A percentile compares a stretch with the other conserved stretches of the same genome.
Evolutionary conservation across 2,797 vertebrate genomes (phyloP).

Genomic region (Gorsachius magnificus): DNA sequence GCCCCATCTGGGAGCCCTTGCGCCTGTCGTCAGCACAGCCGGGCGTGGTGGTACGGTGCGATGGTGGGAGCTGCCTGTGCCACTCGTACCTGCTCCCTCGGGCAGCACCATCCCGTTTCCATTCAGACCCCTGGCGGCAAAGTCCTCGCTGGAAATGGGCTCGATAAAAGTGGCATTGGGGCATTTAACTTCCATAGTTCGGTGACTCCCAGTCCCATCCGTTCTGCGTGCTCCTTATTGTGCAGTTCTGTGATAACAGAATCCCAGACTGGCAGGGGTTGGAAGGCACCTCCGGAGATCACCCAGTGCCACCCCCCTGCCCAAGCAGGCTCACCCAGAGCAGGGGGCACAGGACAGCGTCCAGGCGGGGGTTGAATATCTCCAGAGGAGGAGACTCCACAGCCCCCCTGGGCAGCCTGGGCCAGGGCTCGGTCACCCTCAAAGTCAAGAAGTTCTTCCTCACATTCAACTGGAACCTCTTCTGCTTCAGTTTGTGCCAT

Average conservation of each 20-base stretch:
- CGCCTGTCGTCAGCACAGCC: accelerated
- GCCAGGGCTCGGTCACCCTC: too few relatives aligned
- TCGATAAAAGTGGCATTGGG: neutral
- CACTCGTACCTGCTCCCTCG: neutral
- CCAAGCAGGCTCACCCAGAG: too few relatives aligned
- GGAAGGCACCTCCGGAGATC: too few relatives aligned
- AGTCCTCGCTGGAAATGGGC: neutral
- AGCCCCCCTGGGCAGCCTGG: too few relatives aligned
- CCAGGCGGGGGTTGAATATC: too few relatives aligned
- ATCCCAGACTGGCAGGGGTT: too few relatives aligned
- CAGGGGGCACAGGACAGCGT: too few relatives aligned
- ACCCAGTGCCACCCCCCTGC: too few relatives aligned
- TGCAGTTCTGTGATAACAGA: neutral
- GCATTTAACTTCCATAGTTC: neutral
- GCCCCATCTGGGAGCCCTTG: neutral
- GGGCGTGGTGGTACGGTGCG: neutral
- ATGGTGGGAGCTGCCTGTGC: neutral
- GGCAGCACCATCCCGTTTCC: neutral
- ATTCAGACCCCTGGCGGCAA: neutral
- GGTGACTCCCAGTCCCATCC: neutral
- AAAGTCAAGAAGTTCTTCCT: too few relatives aligned
- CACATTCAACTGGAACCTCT: too few relatives aligned
- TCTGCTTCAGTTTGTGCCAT: too few relatives aligned
- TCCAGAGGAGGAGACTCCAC: too few relatives aligned
- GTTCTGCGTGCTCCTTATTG: neutral